These are phyloP conservation scores for Erithacus rubecula DNA, from an alignment of 2,797 vertebrate species.

Conservation along the genomic window DNA sequence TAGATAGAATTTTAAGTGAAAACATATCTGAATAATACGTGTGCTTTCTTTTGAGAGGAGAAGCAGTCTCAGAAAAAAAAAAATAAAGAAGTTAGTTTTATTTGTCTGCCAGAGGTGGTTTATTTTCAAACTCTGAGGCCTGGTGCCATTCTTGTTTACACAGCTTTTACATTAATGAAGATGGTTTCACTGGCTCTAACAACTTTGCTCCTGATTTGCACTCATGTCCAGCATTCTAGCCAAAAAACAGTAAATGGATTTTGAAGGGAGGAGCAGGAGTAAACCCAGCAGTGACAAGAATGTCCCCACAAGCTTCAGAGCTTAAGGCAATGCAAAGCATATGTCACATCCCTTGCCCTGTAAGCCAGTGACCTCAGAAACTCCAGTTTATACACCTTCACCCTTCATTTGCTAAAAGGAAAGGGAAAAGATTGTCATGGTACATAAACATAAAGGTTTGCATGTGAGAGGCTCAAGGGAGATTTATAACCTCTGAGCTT, in stretches of 20 bases:
- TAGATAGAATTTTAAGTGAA: background rate
- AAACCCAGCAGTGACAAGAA: background rate
- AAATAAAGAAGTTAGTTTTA: background rate
- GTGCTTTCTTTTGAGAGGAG: background rate
- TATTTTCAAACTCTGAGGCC: background rate
- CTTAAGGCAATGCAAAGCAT: background rate
- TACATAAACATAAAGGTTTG: constrained; percentile 4
- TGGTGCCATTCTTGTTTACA: background rate
- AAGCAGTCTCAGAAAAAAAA: background rate
- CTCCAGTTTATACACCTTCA: constrained; percentile 22
- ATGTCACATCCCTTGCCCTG: background rate
- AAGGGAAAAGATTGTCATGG: constrained; percentile 27
- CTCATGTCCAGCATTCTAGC: background rate
- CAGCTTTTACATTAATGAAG: background rate
- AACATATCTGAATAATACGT: background rate
- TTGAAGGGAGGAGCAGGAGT: background rate
- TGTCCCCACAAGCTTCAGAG: background rate
- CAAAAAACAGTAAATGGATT: background rate
- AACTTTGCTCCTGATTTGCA: background rate
- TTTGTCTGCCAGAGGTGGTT: background rate
- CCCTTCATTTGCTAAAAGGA: constrained; percentile 3
- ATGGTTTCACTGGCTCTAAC: background rate
- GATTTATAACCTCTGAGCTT: constrained; percentile 16
- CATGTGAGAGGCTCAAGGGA: background rate
- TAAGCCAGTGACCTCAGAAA: background rate